Evolutionary conservation across 2,888 invertebrate genomes (phyloP).

Genomic region (Tortricodes alternella): DNA sequence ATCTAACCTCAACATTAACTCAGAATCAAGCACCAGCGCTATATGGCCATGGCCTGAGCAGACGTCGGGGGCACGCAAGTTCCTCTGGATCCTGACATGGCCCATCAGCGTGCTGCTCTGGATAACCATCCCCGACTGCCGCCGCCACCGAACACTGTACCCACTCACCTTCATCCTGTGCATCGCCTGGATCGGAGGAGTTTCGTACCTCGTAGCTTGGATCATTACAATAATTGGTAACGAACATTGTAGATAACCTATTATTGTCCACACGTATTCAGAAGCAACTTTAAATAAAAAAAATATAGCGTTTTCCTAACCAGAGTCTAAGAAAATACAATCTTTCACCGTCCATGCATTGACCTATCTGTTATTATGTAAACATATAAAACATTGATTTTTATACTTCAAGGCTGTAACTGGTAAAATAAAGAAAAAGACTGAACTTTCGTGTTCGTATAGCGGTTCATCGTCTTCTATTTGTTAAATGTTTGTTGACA

Average conservation of each 20-base stretch:
- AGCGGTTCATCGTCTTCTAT: too few relatives aligned
- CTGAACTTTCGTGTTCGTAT: too few relatives aligned
- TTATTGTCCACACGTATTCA: too few relatives aligned
- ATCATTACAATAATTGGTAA: constrained; percentile 91
- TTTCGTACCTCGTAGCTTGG: constrained; percentile 94
- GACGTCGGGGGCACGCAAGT: constrained; percentile 61
- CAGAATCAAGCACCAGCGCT: constrained; percentile 54
- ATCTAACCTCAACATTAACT: too few relatives aligned
- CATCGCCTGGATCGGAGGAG: constrained; percentile 90
- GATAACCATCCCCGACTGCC: constrained; percentile 90
- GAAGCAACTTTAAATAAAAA: too few relatives aligned
- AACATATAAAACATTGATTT: too few relatives aligned
- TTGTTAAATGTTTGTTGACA: constrained; percentile 45
- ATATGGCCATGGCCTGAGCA: constrained; percentile 84
- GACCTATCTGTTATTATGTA: too few relatives aligned
- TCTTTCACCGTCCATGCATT: too few relatives aligned
- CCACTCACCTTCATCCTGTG: constrained; percentile 90
- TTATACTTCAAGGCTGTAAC: too few relatives aligned
- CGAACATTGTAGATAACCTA: neutral
- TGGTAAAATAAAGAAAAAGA: too few relatives aligned
- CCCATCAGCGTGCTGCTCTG: constrained; percentile 88
- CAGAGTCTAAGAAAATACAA: too few relatives aligned
- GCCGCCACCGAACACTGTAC: constrained; percentile 83
- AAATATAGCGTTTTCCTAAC: too few relatives aligned
- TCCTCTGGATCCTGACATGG: constrained; percentile 86